Base-by-base conservation (phyloP, 2,113 vertebrate species). In the Vicugna pacos region DNA sequence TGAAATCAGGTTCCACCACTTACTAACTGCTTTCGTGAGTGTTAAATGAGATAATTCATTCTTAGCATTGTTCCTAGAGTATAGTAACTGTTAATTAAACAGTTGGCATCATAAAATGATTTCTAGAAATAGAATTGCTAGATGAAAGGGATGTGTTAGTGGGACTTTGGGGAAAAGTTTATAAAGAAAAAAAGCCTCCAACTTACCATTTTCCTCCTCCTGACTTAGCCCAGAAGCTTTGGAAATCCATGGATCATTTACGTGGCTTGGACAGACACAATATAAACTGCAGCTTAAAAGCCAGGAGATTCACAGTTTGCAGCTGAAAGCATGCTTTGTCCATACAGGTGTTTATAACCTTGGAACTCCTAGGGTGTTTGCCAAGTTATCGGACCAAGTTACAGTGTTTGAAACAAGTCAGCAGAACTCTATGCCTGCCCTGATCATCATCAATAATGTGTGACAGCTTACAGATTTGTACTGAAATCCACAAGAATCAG, bases 341-440 rank as follows among this genome's bases (percentile, higher is more conserved):
- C 99, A 99, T 89, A 99, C 99, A 0, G 99, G 99, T 54, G 99
- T 99, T 93, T 99, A 99, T 98, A 99, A 99, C 96, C 99, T 99
- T 56, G 99, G 99, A 97, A 99, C 99, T 5, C 99, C 99, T 2
- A 98, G 99, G 38, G 99, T 99, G 67, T 99, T 99, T 93, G 99
- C 99, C 96, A 99, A 99, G 98, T 99, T 99, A 14, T 98, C 97
- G 2, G 98, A 99, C 97, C 99, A 99, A 98, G 99, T 98, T 42
- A 98, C 98, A 42, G 98, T 99, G 97, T 99, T 99, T 95, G 99
- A 99, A 98, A 99, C 99, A 0, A 99, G 99, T 98, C 99, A 99
- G 98, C 99, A 99, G 98, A 99, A 98, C 62, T 99, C 99, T 16
- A 99, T 99, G 98, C 99, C 99, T 73, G 99, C 99, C 69, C 99